phyloP scores from a whole-genome alignment of 2,888 invertebrate genomes.

The Eledone cirrhosa region DNA sequence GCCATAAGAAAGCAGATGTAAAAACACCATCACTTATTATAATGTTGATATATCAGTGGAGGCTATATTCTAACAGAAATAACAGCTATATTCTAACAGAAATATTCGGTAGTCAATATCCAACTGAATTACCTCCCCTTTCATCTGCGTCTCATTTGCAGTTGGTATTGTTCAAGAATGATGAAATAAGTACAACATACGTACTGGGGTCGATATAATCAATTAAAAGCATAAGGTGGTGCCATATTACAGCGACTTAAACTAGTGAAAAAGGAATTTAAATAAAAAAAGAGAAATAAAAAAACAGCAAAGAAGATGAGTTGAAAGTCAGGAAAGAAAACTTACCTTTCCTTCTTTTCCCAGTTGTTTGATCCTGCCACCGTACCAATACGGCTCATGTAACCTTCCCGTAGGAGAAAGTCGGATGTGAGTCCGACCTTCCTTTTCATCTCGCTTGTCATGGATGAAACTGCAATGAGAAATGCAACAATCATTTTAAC shows the following conservation, averaged over 20 bases:
- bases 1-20: too few species aligned
- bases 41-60: too few species aligned
- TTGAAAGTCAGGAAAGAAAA: not conserved
- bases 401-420: constrained; percentile 39
- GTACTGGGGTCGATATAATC: not conserved
- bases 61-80: too few species aligned
- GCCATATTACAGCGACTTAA: not conserved
- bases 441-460: constrained; percentile 33
- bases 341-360: constrained; percentile 45
- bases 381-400: constrained; percentile 55
- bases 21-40: too few species aligned
- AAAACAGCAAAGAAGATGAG: not conserved
- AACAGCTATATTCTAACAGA: too few species aligned
- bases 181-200: too few species aligned
- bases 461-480: not conserved
- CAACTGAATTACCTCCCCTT: too few species aligned
- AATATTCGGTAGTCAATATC: too few species aligned
- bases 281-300: not conserved
- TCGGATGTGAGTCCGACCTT: constrained; percentile 38
- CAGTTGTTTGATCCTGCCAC: constrained; percentile 48
- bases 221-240: not conserved
- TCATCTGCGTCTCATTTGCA: too few species aligned
- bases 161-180: too few species aligned
- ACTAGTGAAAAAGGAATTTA: not conserved
- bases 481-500: not conserved